A percentile compares a stretch with the other conserved stretches of the same genome.
These are phyloP conservation scores for Drosophila prolongata DNA, from an alignment of 2,888 invertebrate genomes.

Conservation along the genomic window DNA sequence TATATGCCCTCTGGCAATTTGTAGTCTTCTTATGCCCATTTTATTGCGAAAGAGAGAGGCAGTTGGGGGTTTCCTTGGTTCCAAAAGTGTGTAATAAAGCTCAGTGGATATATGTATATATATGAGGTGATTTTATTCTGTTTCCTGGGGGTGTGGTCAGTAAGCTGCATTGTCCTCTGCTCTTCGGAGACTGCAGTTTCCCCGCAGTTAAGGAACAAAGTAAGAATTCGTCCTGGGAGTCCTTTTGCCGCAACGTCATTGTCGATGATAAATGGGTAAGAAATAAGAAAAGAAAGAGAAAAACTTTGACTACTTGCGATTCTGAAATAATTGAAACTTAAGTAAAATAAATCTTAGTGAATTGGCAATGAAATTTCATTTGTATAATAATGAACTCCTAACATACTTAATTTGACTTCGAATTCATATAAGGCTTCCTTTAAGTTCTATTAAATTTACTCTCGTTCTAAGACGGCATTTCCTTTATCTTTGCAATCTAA, in stretches of 20 bases:
- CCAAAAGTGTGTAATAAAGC: conserved; percentile 53
- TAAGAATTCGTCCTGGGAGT: conserved; percentile 23
- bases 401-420: too few relatives aligned
- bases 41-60: conserved; percentile 14
- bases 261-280: conserved; percentile 36
- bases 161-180: background rate
- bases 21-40: conserved; percentile 27
- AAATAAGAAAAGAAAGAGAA: background rate
- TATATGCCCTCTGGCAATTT: conserved; percentile 39
- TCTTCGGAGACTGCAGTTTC: conserved; percentile 24
- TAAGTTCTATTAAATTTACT: background rate
- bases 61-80: conserved; percentile 30
- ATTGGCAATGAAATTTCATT: background rate
- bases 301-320: background rate
- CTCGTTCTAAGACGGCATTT: too few relatives aligned
- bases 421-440: too few relatives aligned
- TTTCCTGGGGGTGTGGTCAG: conserved; percentile 5
- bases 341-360: background rate
- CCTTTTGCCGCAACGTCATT: conserved; percentile 29
- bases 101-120: conserved; percentile 55
- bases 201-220: conserved; percentile 22
- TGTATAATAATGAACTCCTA: background rate
- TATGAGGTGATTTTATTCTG: conserved; percentile 27
- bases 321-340: conserved; percentile 15
- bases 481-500: background rate